Evolutionary conservation across 2,888 invertebrate species (phyloP), one percentile per base, ranked within the genome.

Genomic region (Sarcophaga caerulescens): DNA sequence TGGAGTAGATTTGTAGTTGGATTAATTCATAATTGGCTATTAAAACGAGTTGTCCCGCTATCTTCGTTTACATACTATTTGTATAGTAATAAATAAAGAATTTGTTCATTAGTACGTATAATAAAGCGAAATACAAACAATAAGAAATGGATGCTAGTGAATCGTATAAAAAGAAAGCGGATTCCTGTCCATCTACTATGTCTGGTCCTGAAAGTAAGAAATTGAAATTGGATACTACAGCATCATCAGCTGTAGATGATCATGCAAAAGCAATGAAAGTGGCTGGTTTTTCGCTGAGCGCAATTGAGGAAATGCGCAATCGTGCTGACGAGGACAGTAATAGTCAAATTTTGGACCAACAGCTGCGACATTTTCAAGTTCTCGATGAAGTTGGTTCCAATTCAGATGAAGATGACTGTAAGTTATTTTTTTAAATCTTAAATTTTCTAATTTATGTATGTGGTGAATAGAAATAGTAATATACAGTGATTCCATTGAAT

Each of bases 331-430:
- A 91, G 6, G 90, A 90, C 66, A 88, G 91, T 2, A 90, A 89
- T 3, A 91, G 89, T 6, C 90, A 90, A 66, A 87, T 88, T 0
- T 88, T 92, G 11, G 91, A 93, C 79, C 93, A 94, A 74, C 93
- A 94, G 87, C 89, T 94, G 65, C 92, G 94, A 17, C 94, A 95
- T 84, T 96, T 96, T 91, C 95, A 96, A 90, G 94, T 96, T 84
- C 92, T 96, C 47, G 96, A 96, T 90, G 96, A 96, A 91, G 93
- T 95, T 80, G 93, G 93, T 63, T 94, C 94, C 75, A 92, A 91
- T 79, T 93, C 93, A 25, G 94, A 94, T 8, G 93, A 84, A 2
- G 88, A 88, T 52, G 89, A 89, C n/a, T 89, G 90, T 90, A 88
- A 89, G 87, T 88, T 52, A 12, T 8, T 62, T 60, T 63, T 65